Evolutionary conservation across 2,113 vertebrate species (phyloP), one percentile per base, ranked within the genome.

Genomic region (Baryphthengus martii): DNA sequence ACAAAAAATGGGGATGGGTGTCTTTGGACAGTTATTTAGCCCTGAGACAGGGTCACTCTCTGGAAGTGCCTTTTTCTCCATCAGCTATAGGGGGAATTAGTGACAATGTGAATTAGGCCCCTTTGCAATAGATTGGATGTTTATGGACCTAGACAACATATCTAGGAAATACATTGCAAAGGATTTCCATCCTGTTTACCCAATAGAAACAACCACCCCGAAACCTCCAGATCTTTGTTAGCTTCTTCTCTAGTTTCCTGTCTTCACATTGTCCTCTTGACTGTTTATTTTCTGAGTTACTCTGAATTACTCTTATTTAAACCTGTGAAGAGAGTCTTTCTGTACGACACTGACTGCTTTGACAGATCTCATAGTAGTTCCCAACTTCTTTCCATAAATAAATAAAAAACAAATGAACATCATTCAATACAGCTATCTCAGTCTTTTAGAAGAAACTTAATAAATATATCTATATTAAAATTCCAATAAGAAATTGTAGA

Each of bases 91-190:
- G 3, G 10, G 6, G 7, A 40, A 75, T 52, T 76, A 76, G 68
- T 65, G 83, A 8, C 9, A 37, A 6, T 14, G 4, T 9, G 19
- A 85, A 66, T 81, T 56, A 76, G 2, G 18, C 3, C 13, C 7
- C 25, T 52, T 9, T 52, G 16, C 4, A 50, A 26, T 6, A 72
- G 17, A 9, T 5, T 21, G 17, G 28, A 29, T 33, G 23, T 42
- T 85, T 83, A 35, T 63, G 16, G 45, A 40, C 24, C 0, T 6
- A 50, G 12, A 26, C 0, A 0, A 42, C 7, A 6, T 5, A 4
- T 7, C 5, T 72, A 56, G 74, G 40, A 73, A 73, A 68, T 2
- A 0, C 18, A 7, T 44, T 15, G 21, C 4, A 37, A 31, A 66
- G 15, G 52, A 53, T 29, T 53, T 53, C 52, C 28, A 53, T 29